phyloP scores from a whole-genome alignment of 2,113 vertebrate genomes.

The Agelaius phoeniceus region DNA sequence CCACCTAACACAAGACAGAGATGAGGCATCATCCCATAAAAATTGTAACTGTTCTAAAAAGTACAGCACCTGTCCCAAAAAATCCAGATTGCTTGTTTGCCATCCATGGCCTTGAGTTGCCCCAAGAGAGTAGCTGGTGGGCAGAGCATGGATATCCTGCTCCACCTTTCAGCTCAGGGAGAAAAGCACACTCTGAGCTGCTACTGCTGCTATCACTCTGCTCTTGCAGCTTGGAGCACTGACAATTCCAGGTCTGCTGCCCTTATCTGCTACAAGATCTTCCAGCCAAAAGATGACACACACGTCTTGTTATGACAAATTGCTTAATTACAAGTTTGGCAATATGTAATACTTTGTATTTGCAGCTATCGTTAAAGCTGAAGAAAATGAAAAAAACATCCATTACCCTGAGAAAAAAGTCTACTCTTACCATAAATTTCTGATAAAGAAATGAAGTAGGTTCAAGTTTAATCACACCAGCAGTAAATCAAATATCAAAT shows the following conservation, averaged over 20 bases:
- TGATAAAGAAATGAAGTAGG: constrained; percentile 68
- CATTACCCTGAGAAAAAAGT: constrained; percentile 22
- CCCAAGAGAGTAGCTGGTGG: fast-evolving
- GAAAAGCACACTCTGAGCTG: not conserved
- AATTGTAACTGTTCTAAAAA: not conserved
- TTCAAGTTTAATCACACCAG: constrained; percentile 72
- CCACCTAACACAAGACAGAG: not conserved
- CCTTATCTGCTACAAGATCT: constrained; percentile 35
- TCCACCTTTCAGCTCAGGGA: not conserved
- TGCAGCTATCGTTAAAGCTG: constrained; percentile 30
- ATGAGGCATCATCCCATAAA: not conserved
- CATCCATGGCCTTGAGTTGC: not conserved
- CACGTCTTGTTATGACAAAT: constrained; percentile 46
- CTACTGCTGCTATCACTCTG: not conserved
- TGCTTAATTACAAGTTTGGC: constrained; percentile 55
- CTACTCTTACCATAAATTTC: constrained; percentile 59
- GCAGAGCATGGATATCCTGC: not conserved
- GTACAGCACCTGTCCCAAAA: not conserved
- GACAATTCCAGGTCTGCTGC: not conserved
- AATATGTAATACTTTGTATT: constrained; percentile 40
- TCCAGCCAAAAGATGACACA: not conserved
- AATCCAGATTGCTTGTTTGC: not conserved
- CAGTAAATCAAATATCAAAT: constrained; percentile 81
- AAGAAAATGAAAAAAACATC: constrained; percentile 23
- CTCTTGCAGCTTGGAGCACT: not conserved